Evolutionary conservation across 35 echinoderm and acorn worm species (phyloP), one percentile per base, ranked within the genome.

Genomic region (Eucidaris tribuloides): DNA sequence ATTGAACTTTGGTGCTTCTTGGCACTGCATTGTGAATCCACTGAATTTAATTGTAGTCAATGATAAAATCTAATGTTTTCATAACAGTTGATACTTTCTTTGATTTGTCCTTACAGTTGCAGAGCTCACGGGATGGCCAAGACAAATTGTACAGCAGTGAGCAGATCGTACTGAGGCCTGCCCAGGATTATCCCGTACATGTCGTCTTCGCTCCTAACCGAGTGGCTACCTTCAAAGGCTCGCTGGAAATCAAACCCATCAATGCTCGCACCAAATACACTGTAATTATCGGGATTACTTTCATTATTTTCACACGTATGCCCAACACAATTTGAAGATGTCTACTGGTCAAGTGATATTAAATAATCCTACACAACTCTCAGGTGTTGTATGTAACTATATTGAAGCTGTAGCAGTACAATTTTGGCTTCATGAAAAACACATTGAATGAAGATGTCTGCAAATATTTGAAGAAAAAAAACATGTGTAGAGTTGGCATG

Each of bases 171-270:
- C 28, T 96, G 5, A 86, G 87, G 68, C 88, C 88, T 13, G 23
- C 38, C 6, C 79, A 91, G 27, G 82, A 96, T 44, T 34, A 87
- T 0, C 78, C 80, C 31, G 83, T 96, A 5, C 78, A 96, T 41
- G 68, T 97, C 43, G 50, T 92, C 22, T 97, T 86, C 88, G 81
- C 90, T 25, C 90, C 94, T 33, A 89, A 82, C 3, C 30, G 35
- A 32, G 60, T 89, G n/a, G 20, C 76, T n/a, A 71, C 76, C 43
- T 72, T 49, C 60, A 79, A 92, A 40, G 86, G 70, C 27, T 79
- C 56, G 29, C 78, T 97, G 11, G 66, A 78, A 2, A 89, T 97
- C 56, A 97, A 89, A 79, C 94, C 85, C 13, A 40, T 61, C 24
- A 63, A 42, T 45, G 84, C 85, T 7, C 32, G 45, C 29, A 89